Base-by-base conservation (phyloP, 2,888 invertebrate genomes). In the Drosophila sordidula region DNA sequence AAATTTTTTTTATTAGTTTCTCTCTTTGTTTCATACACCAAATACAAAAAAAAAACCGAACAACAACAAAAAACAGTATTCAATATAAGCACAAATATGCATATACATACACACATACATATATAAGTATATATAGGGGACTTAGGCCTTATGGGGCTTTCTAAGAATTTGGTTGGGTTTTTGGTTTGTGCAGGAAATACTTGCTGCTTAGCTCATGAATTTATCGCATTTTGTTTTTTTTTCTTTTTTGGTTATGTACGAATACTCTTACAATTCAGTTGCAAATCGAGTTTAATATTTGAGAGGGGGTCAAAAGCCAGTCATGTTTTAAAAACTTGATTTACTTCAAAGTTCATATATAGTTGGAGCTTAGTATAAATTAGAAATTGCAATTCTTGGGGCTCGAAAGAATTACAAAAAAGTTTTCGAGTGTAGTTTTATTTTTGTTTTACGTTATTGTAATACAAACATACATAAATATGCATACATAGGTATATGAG, bases 1-100 rank as follows among this genome's bases (percentile, higher is more conserved):
- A 67, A 79, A 77, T 73, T 75, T 72, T 78, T 70, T 83, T 83
- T 86, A 88, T 84, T 86, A 86, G 83, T 86, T 84, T 88, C 62
- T 69, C 62, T 58, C 41, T 68, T 80, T 72, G 61, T 65, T 76
- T 73, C 39, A 49, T 71, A 76, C 80, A 82, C 39, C 73, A 63
- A 67, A 75, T 52, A 68, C 57, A 63, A 65, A 50, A 75, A 65
- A 62, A 62, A 62, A 68, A 55, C 54, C 34, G 16, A 49, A 63
- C 41, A 61, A 47, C 46, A 62, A 55, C 34, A 46, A 18, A 61
- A 66, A 49, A 59, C 54, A 70, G 70, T 87, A 81, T 78, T 63
- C 58, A 69, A 84, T 78, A 80, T 59, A 59, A 57, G 52, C 64
- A 54, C 62, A 80, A 57, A 61, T 49, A 66, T 64, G 52, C 34